Percentiles rank a stretch among this genome's conserved stretches.
Evolutionary conservation across 2,113 vertebrate genomes (phyloP).

Genomic region (Phyllopteryx taeniolatus): DNA sequence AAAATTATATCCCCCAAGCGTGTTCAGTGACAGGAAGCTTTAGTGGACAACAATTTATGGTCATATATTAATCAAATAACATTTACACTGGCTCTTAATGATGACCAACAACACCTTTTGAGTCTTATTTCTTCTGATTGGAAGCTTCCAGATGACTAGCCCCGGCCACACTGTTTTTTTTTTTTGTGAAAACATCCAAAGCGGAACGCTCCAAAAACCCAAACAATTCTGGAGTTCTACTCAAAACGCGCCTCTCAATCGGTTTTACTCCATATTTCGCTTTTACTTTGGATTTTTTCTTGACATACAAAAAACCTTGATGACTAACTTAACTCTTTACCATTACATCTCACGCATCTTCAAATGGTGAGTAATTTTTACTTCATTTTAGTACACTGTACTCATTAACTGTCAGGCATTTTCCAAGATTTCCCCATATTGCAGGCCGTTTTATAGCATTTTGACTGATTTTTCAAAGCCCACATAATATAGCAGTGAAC

Average conservation of each 20-base stretch:
- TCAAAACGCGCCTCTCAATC: neutral
- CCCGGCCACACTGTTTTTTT: neutral
- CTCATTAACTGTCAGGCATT: too few relatives aligned
- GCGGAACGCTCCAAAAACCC: neutral
- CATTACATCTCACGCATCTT: too few relatives aligned
- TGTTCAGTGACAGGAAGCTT: neutral
- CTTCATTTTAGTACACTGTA: too few relatives aligned
- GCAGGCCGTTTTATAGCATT: too few relatives aligned
- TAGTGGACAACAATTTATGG: neutral
- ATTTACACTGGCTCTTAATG: neutral
- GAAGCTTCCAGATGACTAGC: neutral
- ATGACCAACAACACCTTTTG: neutral
- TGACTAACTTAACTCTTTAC: too few relatives aligned
- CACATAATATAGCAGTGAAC: too few relatives aligned
- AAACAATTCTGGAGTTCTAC: neutral
- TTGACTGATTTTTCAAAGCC: too few relatives aligned
- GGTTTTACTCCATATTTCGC: too few relatives aligned
- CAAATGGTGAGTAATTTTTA: too few relatives aligned
- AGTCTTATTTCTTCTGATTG: neutral
- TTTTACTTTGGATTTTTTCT: too few relatives aligned
- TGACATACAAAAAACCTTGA: too few relatives aligned
- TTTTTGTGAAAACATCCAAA: neutral
- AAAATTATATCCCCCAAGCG: neutral
- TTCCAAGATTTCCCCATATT: too few relatives aligned
- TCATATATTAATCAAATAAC: neutral